Evolutionary conservation across 2,797 vertebrate species (phyloP).

Genomic region (Micrastur ruficollis): DNA sequence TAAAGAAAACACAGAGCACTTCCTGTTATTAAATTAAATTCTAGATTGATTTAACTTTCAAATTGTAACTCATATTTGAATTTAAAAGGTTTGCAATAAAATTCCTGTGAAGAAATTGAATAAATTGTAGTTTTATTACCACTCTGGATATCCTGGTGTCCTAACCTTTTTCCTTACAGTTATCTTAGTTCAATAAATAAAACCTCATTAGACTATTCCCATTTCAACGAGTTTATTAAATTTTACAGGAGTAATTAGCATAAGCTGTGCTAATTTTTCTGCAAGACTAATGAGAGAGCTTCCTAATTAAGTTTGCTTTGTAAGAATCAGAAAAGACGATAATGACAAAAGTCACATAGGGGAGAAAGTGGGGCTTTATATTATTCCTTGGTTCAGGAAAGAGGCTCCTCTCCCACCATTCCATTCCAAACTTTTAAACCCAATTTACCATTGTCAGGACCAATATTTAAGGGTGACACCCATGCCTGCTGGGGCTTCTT

Average conservation of each 20-base stretch:
- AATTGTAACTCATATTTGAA: constrained; percentile 79
- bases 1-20: constrained; percentile 69
- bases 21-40: constrained; percentile 78
- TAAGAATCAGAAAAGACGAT: constrained; percentile 89
- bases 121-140: constrained; percentile 82
- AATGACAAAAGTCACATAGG: constrained; percentile 81
- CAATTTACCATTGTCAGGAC: not conserved
- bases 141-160: constrained; percentile 76
- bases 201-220: constrained; percentile 96
- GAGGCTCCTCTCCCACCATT: not conserved
- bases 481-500: constrained; percentile 9
- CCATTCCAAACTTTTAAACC: constrained; percentile 42
- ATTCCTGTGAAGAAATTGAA: constrained; percentile 79
- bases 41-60: constrained; percentile 79
- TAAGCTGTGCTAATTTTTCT: constrained; percentile 97
- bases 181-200: constrained; percentile 99
- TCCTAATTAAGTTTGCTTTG: constrained; percentile 96
- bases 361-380: constrained; percentile 70
- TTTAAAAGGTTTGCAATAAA: constrained; percentile 83
- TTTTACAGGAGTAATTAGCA: constrained; percentile 99
- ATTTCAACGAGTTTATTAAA: constrained; percentile 98
- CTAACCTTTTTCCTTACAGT: constrained; percentile 89
- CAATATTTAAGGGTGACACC: not conserved
- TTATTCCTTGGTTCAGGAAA: constrained; percentile 61
- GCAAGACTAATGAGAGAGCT: constrained; percentile 97